Evolutionary conservation across 2,888 invertebrate species (phyloP).

Genomic region (Crossocerus cetratus): DNA sequence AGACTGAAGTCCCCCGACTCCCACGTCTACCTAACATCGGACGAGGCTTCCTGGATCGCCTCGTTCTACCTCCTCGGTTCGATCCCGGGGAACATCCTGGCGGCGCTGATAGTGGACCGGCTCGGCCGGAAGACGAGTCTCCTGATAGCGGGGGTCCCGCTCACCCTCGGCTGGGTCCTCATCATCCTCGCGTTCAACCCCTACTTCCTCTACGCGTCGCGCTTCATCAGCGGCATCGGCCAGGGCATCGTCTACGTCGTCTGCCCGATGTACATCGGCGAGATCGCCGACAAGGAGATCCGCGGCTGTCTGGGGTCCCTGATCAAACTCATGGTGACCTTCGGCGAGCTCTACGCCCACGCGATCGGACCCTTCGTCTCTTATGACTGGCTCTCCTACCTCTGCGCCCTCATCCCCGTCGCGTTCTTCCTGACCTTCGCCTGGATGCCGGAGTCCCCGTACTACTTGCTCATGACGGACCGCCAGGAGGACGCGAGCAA

Average conservation of each 20-base stretch:
- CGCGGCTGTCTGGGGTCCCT: slow-evolving; percentile 77
- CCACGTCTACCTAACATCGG: slow-evolving; percentile 67
- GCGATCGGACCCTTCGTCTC: slow-evolving; percentile 73
- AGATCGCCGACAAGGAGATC: slow-evolving; percentile 81
- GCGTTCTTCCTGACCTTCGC: slow-evolving; percentile 78
- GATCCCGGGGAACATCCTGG: slow-evolving; percentile 79
- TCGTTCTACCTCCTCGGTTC: slow-evolving; percentile 81
- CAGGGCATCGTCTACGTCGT: slow-evolving; percentile 82
- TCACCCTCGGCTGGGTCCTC: slow-evolving; percentile 80
- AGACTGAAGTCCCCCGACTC: slow-evolving; percentile 68
- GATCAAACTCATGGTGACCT: slow-evolving; percentile 72
- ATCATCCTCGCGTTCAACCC: slow-evolving; percentile 81
- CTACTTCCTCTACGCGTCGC: slow-evolving; percentile 79
- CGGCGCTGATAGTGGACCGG: slow-evolving; percentile 80
- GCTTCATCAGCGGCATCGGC: slow-evolving; percentile 82
- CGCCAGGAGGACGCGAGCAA: slow-evolving; percentile 77
- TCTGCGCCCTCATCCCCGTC: slow-evolving; percentile 78
- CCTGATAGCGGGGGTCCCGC: slow-evolving; percentile 79
- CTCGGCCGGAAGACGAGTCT: slow-evolving; percentile 80
- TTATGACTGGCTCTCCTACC: slow-evolving; percentile 74
- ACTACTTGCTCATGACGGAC: slow-evolving; percentile 80
- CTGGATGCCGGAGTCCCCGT: slow-evolving; percentile 83
- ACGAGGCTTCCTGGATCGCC: slow-evolving; percentile 77
- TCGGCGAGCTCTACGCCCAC: slow-evolving; percentile 74
- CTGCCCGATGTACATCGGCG: slow-evolving; percentile 82